phyloP scores from a whole-genome alignment of 2,888 invertebrate genomes.

The Chorisops tibialis region DNA sequence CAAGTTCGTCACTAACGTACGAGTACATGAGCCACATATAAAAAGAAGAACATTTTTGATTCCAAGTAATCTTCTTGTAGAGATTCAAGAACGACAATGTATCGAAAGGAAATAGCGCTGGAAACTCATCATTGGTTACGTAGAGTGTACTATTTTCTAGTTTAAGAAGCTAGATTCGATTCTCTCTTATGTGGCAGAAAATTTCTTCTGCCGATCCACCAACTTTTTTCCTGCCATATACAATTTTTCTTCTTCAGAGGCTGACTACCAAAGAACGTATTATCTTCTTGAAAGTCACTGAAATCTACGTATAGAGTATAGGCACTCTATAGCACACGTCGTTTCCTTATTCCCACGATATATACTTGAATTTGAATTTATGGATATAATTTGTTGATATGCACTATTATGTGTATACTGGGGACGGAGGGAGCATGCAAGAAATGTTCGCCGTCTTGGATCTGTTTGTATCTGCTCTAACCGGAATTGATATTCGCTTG shows the following conservation, averaged over 20 bases:
- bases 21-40: no score
- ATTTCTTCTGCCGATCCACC: no score
- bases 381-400: not conserved
- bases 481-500: slow-evolving; percentile 6
- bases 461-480: not conserved
- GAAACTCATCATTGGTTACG: no score
- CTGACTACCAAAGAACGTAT: not conserved
- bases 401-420: not conserved
- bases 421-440: not conserved
- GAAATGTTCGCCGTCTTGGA: not conserved
- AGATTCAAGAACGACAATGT: no score
- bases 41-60: no score
- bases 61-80: no score
- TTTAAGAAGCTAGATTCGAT: no score
- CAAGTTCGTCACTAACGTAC: no score
- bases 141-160: no score
- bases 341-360: not conserved
- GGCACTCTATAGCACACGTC: not conserved
- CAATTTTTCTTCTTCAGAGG: not conserved
- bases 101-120: no score
- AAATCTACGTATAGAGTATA: not conserved
- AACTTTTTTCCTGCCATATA: no score
- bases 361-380: slow-evolving; percentile 6
- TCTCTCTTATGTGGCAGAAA: no score
- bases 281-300: not conserved